Evolutionary conservation across 2,888 invertebrate genomes (phyloP).

Genomic region (Liposcelis brunnea): DNA sequence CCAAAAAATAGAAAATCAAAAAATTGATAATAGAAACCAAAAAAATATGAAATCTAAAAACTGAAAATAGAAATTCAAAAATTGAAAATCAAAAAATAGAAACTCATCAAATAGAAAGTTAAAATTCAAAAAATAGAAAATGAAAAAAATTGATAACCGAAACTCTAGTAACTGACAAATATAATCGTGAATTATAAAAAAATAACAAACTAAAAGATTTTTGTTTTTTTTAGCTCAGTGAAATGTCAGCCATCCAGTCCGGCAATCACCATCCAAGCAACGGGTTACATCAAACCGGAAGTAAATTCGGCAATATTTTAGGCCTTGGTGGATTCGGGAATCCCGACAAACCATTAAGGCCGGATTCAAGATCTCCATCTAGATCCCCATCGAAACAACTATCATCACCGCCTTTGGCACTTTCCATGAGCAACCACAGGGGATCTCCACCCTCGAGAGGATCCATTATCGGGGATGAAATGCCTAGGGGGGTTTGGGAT

Average conservation of each 20-base stretch:
- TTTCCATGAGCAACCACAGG: slow-evolving; percentile 1
- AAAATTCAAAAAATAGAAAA: no score
- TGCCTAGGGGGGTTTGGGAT: slow-evolving; percentile 29
- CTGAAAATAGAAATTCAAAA: no score
- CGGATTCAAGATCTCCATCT: slow-evolving; percentile 10
- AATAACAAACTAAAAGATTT: no score
- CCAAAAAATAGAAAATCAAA: no score
- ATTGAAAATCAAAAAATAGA: no score
- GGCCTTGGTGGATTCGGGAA: slow-evolving; percentile 44
- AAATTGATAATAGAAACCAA: no score
- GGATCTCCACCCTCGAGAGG: slow-evolving; percentile 4
- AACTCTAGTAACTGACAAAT: no score
- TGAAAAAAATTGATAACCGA: no score
- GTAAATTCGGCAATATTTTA: slow-evolving; percentile 51
- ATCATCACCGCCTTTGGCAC: slow-evolving; percentile 13
- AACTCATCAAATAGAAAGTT: no score
- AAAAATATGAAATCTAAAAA: no score
- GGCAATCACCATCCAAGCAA: slow-evolving; percentile 41
- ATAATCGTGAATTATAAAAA: no score
- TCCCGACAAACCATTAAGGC: slow-evolving; percentile 28
- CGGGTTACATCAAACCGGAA: slow-evolving; percentile 31
- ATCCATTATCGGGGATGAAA: not conserved
- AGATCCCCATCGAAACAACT: slow-evolving; percentile 17
- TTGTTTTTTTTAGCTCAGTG: slow-evolving; percentile 60
- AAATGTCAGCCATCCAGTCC: slow-evolving; percentile 56